Percentiles rank a stretch among this genome's conserved stretches.
Conservation (phyloP, 2,888 invertebrate genomes). For the Griposia aprilina region DNA sequence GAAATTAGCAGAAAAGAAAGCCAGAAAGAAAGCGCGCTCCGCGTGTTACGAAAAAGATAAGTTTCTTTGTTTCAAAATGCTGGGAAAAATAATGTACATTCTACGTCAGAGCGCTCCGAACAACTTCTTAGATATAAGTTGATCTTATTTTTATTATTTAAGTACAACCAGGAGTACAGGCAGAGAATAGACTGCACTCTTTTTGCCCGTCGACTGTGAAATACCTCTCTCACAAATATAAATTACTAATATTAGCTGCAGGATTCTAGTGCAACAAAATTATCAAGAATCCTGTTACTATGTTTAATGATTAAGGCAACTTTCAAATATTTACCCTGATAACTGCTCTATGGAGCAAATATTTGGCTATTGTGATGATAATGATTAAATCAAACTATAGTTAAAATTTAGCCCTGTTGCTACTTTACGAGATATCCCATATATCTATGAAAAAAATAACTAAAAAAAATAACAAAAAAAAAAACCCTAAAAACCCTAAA, state of each 20-base stretch:
- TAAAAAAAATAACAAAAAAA: no score
- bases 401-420: background rate
- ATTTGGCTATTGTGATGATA: background rate
- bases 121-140: slow-evolving; percentile 45
- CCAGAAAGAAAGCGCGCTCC: slow-evolving; percentile 29
- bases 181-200: slow-evolving; percentile 1
- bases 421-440: background rate
- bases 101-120: slow-evolving; percentile 36
- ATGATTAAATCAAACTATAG: background rate
- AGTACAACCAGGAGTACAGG: slow-evolving; percentile 16
- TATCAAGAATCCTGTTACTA: background rate
- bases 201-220: slow-evolving; percentile 16
- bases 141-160: slow-evolving; percentile 54
- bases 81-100: slow-evolving; percentile 48
- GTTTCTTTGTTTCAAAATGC: slow-evolving; percentile 59
- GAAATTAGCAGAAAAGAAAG: slow-evolving; percentile 52
- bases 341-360: background rate
- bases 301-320: background rate
- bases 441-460: no score
- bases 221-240: background rate
- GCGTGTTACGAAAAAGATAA: slow-evolving; percentile 54
- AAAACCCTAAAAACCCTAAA: no score
- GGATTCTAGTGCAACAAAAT: background rate
- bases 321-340: background rate
- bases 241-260: background rate